Conservation (phyloP, 2,113 vertebrate genomes). For the Labrus mixtus region DNA sequence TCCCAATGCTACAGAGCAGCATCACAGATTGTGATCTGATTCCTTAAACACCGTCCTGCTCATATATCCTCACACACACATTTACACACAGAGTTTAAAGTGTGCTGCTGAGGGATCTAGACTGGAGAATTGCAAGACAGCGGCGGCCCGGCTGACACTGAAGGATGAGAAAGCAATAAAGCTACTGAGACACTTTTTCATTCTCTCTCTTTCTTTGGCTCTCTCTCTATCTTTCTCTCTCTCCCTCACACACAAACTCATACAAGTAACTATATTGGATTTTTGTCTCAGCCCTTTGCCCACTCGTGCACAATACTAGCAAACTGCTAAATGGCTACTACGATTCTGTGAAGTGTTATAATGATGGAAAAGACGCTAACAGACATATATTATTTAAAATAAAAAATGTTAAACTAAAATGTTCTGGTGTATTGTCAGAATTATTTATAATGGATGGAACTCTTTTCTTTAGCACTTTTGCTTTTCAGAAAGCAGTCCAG, state of each 20-base stretch:
- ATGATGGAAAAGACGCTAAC: no score
- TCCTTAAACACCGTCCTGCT: constrained; percentile 22
- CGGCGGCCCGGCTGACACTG: constrained; percentile 45
- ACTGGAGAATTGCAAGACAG: constrained; percentile 53
- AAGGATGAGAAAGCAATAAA: constrained; percentile 70
- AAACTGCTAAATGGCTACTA: no score
- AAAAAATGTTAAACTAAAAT: no score
- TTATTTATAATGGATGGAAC: no score
- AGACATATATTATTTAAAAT: no score
- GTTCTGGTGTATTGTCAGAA: no score
- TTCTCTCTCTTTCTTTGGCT: constrained; percentile 15
- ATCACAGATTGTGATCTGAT: constrained; percentile 33
- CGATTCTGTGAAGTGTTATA: no score
- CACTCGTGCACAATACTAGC: not conserved
- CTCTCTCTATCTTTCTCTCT: constrained; percentile 14
- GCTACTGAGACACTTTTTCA: constrained; percentile 36
- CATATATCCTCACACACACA: constrained; percentile 3
- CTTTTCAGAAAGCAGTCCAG: no score
- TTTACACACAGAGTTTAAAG: not conserved
- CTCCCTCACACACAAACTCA: not conserved
- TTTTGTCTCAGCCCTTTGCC: not conserved
- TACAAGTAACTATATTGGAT: not conserved
- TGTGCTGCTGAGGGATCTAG: constrained; percentile 49
- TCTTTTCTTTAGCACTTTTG: no score
- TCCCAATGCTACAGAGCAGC: constrained; percentile 7